A percentile compares a stretch with the other conserved stretches of the same genome.
Conservation (phyloP, 2,797 vertebrate species). For the Macropus fuliginosus region DNA sequence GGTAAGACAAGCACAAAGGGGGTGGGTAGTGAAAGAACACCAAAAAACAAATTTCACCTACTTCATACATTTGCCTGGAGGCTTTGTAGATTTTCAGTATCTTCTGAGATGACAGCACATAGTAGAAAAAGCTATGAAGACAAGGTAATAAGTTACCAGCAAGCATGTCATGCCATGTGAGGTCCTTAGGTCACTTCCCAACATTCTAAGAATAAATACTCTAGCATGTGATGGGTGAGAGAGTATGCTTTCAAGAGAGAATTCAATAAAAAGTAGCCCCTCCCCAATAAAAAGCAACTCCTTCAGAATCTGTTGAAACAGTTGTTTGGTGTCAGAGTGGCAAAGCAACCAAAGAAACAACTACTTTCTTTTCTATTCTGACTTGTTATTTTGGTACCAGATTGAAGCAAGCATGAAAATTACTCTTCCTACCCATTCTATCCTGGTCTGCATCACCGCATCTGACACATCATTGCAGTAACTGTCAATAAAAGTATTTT, state of each 20-base stretch:
- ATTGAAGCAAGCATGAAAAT: neutral
- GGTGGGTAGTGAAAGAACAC: neutral
- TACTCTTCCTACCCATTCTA: neutral
- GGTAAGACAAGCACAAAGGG: neutral
- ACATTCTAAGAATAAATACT: neutral
- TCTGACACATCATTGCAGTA: neutral
- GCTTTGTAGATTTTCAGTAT: neutral
- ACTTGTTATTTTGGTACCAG: neutral
- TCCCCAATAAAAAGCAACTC: neutral
- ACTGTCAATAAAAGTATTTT: neutral
- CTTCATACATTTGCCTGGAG: neutral
- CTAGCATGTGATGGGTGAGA: neutral
- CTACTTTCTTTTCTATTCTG: neutral
- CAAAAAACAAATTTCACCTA: neutral
- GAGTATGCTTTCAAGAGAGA: neutral
- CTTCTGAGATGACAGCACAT: neutral
- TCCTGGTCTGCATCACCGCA: neutral
- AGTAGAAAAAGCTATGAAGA: neutral
- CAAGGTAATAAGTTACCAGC: neutral
- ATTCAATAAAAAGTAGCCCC: neutral
- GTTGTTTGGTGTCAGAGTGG: neutral
- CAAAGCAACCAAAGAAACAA: neutral
- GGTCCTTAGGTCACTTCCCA: neutral
- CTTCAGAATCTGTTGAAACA: neutral
- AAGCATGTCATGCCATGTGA: neutral